These are phyloP conservation scores for Plagodis dolabraria DNA, from an alignment of 2,888 invertebrate genomes.

Conservation along the genomic window DNA sequence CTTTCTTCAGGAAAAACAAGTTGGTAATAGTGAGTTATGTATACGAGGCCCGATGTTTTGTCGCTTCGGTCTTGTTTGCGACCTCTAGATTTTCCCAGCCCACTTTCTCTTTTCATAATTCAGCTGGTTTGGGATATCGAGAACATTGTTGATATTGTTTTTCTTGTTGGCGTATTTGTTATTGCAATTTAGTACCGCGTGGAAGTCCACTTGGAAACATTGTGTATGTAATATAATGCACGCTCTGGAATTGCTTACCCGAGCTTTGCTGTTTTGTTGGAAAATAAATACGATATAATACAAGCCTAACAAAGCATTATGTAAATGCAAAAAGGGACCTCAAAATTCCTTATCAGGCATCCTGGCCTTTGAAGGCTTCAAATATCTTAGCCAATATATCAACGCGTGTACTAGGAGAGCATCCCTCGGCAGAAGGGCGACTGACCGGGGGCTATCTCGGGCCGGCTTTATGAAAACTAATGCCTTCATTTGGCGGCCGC, in stretches of 20 bases:
- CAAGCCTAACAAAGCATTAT: background rate
- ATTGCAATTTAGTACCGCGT: slow-evolving; percentile 9
- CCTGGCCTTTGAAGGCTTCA: slow-evolving; percentile 43
- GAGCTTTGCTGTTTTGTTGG: background rate
- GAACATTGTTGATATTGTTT: slow-evolving; percentile 25
- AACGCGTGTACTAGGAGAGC: slow-evolving; percentile 56
- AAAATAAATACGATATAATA: background rate
- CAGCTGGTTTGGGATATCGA: slow-evolving; percentile 25
- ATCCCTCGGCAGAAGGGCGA: slow-evolving; percentile 59
- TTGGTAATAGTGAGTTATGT: slow-evolving; percentile 69
- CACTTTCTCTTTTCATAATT: slow-evolving; percentile 30
- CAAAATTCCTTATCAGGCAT: slow-evolving; percentile 21
- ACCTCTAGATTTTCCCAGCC: slow-evolving; percentile 9
- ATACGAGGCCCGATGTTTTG: slow-evolving; percentile 33
- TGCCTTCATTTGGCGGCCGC: slow-evolving; percentile 81
- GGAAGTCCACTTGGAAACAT: background rate
- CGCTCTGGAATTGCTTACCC: background rate
- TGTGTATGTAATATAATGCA: slow-evolving; percentile 2
- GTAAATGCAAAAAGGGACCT: slow-evolving; percentile 19
- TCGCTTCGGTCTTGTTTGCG: slow-evolving; percentile 22
- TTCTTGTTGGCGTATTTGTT: slow-evolving; percentile 21
- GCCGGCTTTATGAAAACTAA: slow-evolving; percentile 82
- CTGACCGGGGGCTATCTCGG: slow-evolving; percentile 71
- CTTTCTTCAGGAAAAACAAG: slow-evolving; percentile 59
- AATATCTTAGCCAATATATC: slow-evolving; percentile 66